phyloP scores from a whole-genome alignment of 2,113 vertebrate species.

The Heterotilapia buettikoferi region DNA sequence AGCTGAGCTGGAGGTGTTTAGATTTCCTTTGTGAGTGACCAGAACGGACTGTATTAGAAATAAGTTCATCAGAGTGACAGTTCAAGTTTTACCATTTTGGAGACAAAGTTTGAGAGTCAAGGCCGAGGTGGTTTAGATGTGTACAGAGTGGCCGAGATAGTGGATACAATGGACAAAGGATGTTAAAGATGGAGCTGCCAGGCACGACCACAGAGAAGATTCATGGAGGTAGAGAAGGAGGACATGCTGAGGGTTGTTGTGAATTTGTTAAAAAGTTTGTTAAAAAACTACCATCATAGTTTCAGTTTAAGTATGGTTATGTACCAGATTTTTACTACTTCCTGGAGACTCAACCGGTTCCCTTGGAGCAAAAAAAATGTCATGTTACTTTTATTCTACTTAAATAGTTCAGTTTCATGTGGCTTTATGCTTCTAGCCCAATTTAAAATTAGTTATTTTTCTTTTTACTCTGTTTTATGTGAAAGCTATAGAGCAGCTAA shows the following conservation, averaged over 20 bases:
- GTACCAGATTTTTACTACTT: background rate
- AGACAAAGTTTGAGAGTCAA: background rate
- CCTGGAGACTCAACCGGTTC: background rate
- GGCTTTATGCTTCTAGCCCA: background rate
- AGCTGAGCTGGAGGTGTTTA: background rate
- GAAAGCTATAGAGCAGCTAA: background rate
- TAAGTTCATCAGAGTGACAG: accelerated
- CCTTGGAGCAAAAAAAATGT: background rate
- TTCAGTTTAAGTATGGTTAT: background rate
- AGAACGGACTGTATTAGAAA: background rate
- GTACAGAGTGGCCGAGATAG: background rate
- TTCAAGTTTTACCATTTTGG: background rate
- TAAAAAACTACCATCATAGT: background rate
- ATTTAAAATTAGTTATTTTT: background rate
- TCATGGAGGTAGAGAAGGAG: background rate
- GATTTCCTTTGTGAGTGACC: background rate
- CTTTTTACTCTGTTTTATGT: background rate
- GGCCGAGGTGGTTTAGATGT: accelerated
- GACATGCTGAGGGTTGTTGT: background rate
- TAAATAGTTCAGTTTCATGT: background rate
- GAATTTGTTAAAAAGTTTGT: background rate
- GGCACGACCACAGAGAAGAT: background rate
- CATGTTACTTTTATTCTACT: background rate
- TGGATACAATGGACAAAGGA: background rate
- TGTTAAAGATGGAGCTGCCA: background rate